Base-by-base conservation (phyloP, 2,113 vertebrate species). In the Lycaon pictus region DNA sequence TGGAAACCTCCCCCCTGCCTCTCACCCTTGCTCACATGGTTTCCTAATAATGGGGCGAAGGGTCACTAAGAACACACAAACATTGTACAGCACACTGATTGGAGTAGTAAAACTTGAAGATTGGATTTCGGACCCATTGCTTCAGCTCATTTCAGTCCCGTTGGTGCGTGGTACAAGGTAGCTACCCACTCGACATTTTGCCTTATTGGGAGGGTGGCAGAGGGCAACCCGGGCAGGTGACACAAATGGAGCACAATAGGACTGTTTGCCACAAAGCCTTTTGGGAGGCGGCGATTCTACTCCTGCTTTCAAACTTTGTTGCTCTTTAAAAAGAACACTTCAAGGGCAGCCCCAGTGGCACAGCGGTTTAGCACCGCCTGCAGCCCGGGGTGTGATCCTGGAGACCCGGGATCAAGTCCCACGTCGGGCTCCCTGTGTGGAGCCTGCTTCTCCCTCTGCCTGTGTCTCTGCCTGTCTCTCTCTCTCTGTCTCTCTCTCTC, bases 241-340 rank as follows among this genome's bases (percentile, higher is more conserved):
- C 19, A 53, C 4, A 63, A 60, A 72, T 35, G 29, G 16, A 29
- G 84, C 15, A 80, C 67, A 79, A 27, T 1, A 60, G 58, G 95
- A 90, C 76, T 69, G 19, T 92, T 91, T 76, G 6, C 25, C 63
- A 35, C 16, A 69, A 76, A 79, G 27, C 19, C 35, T 72, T 80
- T 27, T 69, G 53, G 9, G 27, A 58, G 71, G 27, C 63, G 53
- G 11, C 2, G 92, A 72, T 82, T 94, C 71, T 82, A 8, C 37
- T 74, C 48, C 25, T 71, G 29, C 58, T 86, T 86, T 74, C 29
- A 74, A 71, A 53, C 8, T 25, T 29, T 37, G 10, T 48, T 84
- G 35, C 19, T 93, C 48, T 87, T 88, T 74, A 60, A 90, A 90
- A 77, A 58, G 56, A 35, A 92, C 32, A 62, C 60, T 82, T 88